Evolutionary conservation across 2,113 vertebrate species (phyloP).

Genomic region (Strix uralensis): DNA sequence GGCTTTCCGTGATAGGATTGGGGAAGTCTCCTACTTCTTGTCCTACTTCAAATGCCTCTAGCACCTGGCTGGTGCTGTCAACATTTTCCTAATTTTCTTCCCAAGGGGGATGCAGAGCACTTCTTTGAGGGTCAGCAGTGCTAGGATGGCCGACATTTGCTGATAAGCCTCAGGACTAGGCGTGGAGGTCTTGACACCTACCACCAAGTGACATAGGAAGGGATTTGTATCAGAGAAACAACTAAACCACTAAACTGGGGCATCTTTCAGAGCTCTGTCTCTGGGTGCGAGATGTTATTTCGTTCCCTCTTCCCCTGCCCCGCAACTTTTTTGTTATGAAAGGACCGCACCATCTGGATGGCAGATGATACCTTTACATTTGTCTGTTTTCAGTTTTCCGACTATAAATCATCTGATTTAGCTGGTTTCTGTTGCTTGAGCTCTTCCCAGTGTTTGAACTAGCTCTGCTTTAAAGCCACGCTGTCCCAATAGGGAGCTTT

Average conservation of each 20-base stretch:
- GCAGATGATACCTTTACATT: conserved; percentile 59
- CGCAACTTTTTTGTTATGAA: not conserved
- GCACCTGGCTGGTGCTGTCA: not conserved
- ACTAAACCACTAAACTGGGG: not conserved
- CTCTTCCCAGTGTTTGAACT: conserved; percentile 30
- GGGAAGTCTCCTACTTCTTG: not conserved
- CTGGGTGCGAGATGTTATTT: not conserved
- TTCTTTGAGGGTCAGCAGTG: not conserved
- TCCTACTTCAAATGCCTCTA: not conserved
- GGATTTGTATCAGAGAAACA: not conserved
- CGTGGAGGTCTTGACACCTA: not conserved
- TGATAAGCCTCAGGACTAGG: not conserved
- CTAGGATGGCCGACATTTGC: not conserved
- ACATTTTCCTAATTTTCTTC: not conserved
- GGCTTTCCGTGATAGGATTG: fast-evolving
- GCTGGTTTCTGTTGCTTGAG: conserved; percentile 34
- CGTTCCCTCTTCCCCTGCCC: not conserved
- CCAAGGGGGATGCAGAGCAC: fast-evolving
- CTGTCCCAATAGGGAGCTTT: not conserved
- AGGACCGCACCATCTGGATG: conserved; percentile 46
- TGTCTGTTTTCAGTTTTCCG: conserved; percentile 47
- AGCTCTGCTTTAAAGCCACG: conserved; percentile 5
- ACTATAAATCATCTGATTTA: conserved; percentile 48
- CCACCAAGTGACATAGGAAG: not conserved
- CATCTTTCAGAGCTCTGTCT: not conserved